Evolutionary conservation across 2,113 vertebrate species (phyloP), one percentile per base, ranked within the genome.

Genomic region (Ariopsis seemanni): DNA sequence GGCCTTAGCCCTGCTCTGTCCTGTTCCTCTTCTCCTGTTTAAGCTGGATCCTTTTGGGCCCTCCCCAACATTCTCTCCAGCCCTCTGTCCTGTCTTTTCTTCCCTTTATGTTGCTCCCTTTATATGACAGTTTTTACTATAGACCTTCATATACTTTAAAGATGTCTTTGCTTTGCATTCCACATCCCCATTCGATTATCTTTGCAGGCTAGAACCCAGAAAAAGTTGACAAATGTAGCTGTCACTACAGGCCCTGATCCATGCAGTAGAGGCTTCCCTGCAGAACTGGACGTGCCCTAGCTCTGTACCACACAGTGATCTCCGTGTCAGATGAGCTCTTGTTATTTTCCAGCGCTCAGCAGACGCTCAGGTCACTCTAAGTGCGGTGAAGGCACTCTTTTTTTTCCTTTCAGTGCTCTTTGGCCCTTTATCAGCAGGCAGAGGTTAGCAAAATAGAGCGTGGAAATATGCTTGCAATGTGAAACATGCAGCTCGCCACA

Each of bases 391-490:
- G 87, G 82, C 88, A 77, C 72, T 85, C 85, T 89, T 80, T 86
- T 86, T 85, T 52, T 22, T 5, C 42, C 62, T 90, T 87, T 89
- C 83, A 82, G 90, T 86, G 91, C 89, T 90, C 77, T 48, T 77
- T 89, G 93, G 91, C 88, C 84, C 91, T 94, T 94, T 92, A 94
- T 95, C 93, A 92, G 92, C 82, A 89, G 69, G 87, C 90, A 82
- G 90, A 77, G 91, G 92, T 94, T 91, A 92, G 90, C 82, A 85
- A 93, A 94, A 94, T 85, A 91, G 91, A 92, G 92, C 85, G 92
- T 93, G 87, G 90, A 95, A 94, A 93, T 94, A 95, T 95, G 93
- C 89, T 89, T 90, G 93, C 93, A 92, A 95, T 95, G 93, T 92
- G 93, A 95, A 94, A 94, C 94, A 94, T 9, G 92, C 89, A 63